Conservation (phyloP, 2,797 vertebrate genomes). For the Hapalemur alaotrensis region DNA sequence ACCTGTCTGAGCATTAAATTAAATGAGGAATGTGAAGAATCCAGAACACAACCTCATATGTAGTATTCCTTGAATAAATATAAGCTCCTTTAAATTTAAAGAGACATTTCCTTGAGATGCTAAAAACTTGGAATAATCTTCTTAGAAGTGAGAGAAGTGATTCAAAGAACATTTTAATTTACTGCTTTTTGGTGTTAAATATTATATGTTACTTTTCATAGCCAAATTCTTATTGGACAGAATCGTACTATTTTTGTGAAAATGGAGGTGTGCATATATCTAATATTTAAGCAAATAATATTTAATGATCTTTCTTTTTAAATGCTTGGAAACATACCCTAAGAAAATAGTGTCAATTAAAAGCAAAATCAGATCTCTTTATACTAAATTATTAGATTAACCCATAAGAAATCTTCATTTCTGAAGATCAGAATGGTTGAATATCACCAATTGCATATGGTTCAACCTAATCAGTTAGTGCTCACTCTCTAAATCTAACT, state of each 20-base stretch:
- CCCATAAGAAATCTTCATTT: neutral
- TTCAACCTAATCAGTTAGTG: neutral
- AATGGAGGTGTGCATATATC: neutral
- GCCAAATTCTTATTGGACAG: neutral
- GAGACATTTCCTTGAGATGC: neutral
- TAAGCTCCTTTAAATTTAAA: neutral
- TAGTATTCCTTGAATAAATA: neutral
- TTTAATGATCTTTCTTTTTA: neutral
- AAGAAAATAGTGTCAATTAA: neutral
- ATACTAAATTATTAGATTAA: neutral
- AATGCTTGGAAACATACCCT: neutral
- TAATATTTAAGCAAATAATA: neutral
- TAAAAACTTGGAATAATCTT: neutral
- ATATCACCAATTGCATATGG: neutral
- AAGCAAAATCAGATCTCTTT: neutral
- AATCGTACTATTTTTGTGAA: neutral
- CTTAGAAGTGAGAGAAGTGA: neutral
- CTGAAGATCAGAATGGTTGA: neutral
- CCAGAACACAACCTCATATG: neutral
- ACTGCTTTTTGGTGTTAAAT: neutral
- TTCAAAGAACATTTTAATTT: neutral
- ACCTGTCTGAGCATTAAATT: neutral
- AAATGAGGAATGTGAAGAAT: neutral
- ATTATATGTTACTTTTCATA: neutral
- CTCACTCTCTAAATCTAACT: neutral